Evolutionary conservation across 2,113 vertebrate species (phyloP), one percentile per base, ranked within the genome.

Genomic region (Ailuropoda melanoleuca): DNA sequence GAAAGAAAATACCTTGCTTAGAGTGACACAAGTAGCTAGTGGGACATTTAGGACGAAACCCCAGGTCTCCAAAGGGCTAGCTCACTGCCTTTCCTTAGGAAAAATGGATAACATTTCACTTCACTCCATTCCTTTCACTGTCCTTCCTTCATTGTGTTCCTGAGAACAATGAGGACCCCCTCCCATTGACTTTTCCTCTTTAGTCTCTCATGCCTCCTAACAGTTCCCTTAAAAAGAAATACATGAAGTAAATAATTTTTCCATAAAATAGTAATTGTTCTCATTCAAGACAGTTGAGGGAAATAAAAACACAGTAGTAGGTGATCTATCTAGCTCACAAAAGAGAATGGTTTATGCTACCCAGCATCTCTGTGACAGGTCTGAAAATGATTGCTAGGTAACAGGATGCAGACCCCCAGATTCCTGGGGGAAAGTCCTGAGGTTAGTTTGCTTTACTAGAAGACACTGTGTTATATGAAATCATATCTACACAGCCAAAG

Each of bases 401-500:
- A 53, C 31, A 90, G 58, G 24, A 72, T 90, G 1, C 64, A 94
- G 83, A 48, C 60, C 86, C 78, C 64, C 74, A 74, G 43, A 82
- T 34, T 60, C 78, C 89, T 53, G 5, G 64, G 77, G 48, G 60
- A 95, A 68, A 72, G 62, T 87, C 60, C 21, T 39, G 17, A 53
- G 84, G 55, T 89, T 87, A 62, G 24, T 70, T 68, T 70, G 43
- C 50, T 92, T 96, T 97, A 95, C 91, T 93, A 87, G 68, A 90
- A 95, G 46, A 75, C 46, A 60, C 50, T 62, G 55, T 74, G 75
- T 87, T 92, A 46, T 93, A 96, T 96, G 97, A 89, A 93, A 90
- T 96, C 80, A 64, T 75, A 97, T 84, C 83, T 96, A 64, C 12
- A 19, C 21, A 97, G 94, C 82, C 82, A 88, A 90, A 31, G 68